Evolutionary conservation across 2,113 vertebrate genomes (phyloP).

Genomic region (Myotis yumanensis): DNA sequence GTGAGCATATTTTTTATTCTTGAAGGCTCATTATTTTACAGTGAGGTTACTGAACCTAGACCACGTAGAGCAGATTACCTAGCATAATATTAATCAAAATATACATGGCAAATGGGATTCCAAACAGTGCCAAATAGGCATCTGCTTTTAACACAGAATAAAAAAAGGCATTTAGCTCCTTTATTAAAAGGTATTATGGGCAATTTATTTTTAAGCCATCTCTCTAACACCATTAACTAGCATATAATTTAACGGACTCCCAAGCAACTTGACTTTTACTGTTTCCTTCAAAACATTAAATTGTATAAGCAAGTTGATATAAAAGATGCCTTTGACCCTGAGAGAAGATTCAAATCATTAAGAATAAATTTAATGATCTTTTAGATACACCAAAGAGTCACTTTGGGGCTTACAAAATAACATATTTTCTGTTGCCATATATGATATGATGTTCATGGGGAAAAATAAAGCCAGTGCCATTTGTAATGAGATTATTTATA

Average conservation of each 20-base stretch:
- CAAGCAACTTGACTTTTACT: conserved; percentile 84
- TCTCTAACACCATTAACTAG: conserved; percentile 85
- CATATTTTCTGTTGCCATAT: conserved; percentile 46
- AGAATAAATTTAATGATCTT: conserved; percentile 83
- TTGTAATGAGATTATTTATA: conserved; percentile 49
- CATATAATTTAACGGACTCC: conserved; percentile 85
- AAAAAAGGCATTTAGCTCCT: conserved; percentile 81
- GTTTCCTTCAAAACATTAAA: conserved; percentile 86
- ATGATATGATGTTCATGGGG: conserved; percentile 8
- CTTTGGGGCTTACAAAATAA: conserved; percentile 65
- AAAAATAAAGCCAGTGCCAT: conserved; percentile 62
- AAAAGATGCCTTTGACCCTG: conserved; percentile 83
- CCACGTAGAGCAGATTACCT: conserved; percentile 82
- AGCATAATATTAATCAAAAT: conserved; percentile 94
- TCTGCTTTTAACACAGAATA: conserved; percentile 84
- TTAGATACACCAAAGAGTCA: conserved; percentile 74
- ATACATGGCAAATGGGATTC: conserved; percentile 87
- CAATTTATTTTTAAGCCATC: conserved; percentile 86
- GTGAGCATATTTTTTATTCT: conserved; percentile 90
- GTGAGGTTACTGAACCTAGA: conserved; percentile 89
- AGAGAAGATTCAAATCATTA: conserved; percentile 80
- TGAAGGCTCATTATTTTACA: conserved; percentile 96
- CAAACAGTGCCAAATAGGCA: conserved; percentile 85
- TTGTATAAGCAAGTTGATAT: conserved; percentile 82
- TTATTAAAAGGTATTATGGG: conserved; percentile 85